Evolutionary conservation across 2,888 invertebrate genomes (phyloP), one percentile per base, ranked within the genome.

Genomic region (Dynastes hyllus): DNA sequence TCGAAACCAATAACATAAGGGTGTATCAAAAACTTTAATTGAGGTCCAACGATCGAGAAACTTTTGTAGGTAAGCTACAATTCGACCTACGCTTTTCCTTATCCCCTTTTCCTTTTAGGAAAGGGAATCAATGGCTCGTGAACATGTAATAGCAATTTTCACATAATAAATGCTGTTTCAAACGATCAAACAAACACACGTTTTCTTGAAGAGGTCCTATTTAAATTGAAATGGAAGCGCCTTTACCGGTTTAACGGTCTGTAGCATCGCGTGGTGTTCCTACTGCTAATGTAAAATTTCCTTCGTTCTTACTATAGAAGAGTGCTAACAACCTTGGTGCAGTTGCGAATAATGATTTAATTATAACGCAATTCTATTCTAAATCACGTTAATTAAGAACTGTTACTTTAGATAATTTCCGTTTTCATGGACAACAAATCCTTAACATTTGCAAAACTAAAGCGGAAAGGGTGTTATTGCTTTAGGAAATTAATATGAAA

Each of bases 101-200:
- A 50, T 27, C 45, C 45, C 50, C 73, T 45, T 58, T 75, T 61
- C 45, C 45, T 75, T 75, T 75, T 13, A 61, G 73, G 22, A 45
- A 73, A n/a, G 58, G 40, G 71, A 75, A 58, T 45, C 73, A 75
- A 75, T 75, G 73, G 61, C 22, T 50, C 73, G 61, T 75, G 73
- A 75, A 75, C 73, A 75, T 63, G 73, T 75, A 75, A 75, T 75
- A 45, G 73, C 73, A 75, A 75, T 75, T 75, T 75, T 75, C 73
- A 75, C 73, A 75, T 75, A 75, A 75, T 75, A 75, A 75, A 75
- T 61, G 73, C 61, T 61, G 73, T 61, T 45, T 61, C 73, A 63
- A 75, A 75, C 73, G 73, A 75, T 75, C 73, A 75, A 75, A 75
- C 73, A 75, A 75, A 75, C 73, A 75, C 73, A 61, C 61, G 61